Conservation (phyloP, 92 coral and sea anemone species). For the Micromussa lordhowensis region DNA sequence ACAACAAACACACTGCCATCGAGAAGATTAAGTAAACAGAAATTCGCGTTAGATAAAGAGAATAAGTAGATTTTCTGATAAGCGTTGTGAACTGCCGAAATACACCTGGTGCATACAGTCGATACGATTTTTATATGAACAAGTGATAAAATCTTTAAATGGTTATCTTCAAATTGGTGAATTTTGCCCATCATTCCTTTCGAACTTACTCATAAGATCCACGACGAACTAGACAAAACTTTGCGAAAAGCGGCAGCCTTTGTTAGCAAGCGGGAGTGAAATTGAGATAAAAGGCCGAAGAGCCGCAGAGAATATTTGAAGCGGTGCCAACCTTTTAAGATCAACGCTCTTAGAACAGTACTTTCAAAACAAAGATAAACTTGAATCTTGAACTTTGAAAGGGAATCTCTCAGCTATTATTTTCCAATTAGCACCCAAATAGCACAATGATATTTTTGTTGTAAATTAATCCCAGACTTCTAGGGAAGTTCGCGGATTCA, state of each 20-base stretch:
- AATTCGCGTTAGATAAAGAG: neutral
- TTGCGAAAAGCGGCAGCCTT: neutral
- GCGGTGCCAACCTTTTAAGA: neutral
- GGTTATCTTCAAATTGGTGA: neutral
- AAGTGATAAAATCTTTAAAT: neutral
- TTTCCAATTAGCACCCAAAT: neutral
- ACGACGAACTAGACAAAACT: neutral
- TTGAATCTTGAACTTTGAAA: constrained; percentile 5
- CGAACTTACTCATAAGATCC: neutral
- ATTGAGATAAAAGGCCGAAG: neutral
- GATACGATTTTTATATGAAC: too few species aligned
- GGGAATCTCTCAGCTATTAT: neutral
- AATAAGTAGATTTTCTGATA: neutral
- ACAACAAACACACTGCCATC: neutral
- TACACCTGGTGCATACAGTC: too few species aligned
- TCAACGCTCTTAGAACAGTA: neutral
- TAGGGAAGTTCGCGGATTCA: neutral
- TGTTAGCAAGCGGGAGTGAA: neutral
- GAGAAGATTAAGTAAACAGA: neutral
- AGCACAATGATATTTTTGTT: neutral
- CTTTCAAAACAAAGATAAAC: neutral
- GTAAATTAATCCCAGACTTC: neutral
- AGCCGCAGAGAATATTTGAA: neutral
- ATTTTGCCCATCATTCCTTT: neutral
- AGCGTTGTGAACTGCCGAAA: neutral